Base-by-base conservation (phyloP, 2,888 invertebrate genomes). In the Notodromas monacha region DNA sequence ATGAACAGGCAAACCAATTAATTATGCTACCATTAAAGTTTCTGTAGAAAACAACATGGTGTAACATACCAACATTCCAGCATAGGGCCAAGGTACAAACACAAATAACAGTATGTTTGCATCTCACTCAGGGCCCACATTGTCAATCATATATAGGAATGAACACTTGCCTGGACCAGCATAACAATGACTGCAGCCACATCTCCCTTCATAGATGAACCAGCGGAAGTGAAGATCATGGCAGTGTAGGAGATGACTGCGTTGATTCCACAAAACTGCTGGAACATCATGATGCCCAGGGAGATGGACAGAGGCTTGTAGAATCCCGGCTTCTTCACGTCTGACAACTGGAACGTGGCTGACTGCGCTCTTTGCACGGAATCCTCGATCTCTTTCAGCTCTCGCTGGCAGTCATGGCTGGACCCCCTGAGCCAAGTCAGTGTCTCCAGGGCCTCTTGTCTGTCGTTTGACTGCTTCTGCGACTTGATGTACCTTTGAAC, bases 341-440 rank as follows among this genome's bases (percentile, higher is more conserved):
- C 8, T n/a, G 6, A 8, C 21, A 21, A n/a, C 8, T 21, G 6
- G 8, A 21, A 6, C 21, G 6, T 21, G 6, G 6, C 8, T 8
- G 8, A 8, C 21, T 21, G 21, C 21, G 21, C 21, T 6, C 6
- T 21, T n/a, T n/a, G 6, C 21, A 21, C 8, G 8, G 6, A n/a
- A 6, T n/a, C n/a, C 21, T 21, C 21, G 8, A 21, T 27, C 27
- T 27, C 52, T 26, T 53, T 52, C 34, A 72, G 42, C 51, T 73
- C 74, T 2, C 46, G 42, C 29, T 55, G 55, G 38, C 64, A 59
- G 39, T 57, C 58, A 40, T 69, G 69, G 8, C 58, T 50, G 1
- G 50, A 60, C 2, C 79, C 77, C 2, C 77, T 58, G 10, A 79
- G 52, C 38, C 56, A 63, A 21, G 58, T 51, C 36, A 79, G 47